Conservation (phyloP, 2,797 vertebrate genomes). For the Synaphobranchus kaupii region DNA sequence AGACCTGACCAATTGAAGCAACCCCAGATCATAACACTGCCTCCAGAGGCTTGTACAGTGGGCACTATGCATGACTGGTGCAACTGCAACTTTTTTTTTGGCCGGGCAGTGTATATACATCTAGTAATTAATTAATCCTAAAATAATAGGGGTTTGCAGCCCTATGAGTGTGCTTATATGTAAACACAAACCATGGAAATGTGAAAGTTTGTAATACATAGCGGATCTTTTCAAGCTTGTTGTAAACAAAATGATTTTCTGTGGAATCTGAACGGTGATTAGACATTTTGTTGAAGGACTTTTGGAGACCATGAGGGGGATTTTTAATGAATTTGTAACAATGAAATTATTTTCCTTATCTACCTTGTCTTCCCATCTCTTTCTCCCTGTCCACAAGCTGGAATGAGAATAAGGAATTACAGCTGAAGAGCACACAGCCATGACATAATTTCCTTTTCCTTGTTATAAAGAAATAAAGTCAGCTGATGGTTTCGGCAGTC, state of each 20-base stretch:
- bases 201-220: not conserved
- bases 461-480: not conserved
- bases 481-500: not conserved
- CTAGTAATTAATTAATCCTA: not conserved
- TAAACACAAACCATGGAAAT: not conserved
- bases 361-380: not conserved
- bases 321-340: not conserved
- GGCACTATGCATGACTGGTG: no score
- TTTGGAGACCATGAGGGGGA: not conserved
- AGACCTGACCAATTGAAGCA: no score
- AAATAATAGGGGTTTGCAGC: not conserved
- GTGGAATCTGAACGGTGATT: not conserved
- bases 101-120: no score
- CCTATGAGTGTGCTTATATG: not conserved
- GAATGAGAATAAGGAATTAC: not conserved
- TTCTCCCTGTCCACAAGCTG: not conserved
- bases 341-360: not conserved
- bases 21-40: no score
- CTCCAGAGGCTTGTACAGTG: no score
- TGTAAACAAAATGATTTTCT: not conserved
- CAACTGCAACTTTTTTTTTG: no score
- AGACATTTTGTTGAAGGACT: not conserved
- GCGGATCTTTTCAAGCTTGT: not conserved
- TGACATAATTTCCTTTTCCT: not conserved
- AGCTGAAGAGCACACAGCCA: not conserved